Conservation (phyloP, 2,113 vertebrate species). For the Arenaria interpres region DNA sequence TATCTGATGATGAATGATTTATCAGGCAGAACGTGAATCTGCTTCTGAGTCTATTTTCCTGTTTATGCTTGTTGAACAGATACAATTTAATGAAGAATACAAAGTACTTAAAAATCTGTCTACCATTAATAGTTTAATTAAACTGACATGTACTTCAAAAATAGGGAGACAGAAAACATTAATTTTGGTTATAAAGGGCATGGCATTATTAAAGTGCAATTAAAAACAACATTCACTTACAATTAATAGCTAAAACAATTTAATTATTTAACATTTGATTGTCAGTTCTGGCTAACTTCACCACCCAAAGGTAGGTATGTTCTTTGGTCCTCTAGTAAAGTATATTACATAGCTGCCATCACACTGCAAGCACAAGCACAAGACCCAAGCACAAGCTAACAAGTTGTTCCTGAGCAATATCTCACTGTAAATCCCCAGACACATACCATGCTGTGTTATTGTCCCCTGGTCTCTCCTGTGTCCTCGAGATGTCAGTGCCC, state of each 20-base stretch:
- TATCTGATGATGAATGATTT: slow-evolving; percentile 72
- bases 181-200: slow-evolving; percentile 82
- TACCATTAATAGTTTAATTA: slow-evolving; percentile 85
- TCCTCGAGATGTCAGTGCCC: neutral
- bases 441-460: neutral
- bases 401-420: neutral
- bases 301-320: slow-evolving; percentile 35
- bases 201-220: slow-evolving; percentile 83
- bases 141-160: slow-evolving; percentile 81
- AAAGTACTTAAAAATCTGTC: slow-evolving; percentile 79
- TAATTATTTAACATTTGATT: slow-evolving; percentile 76
- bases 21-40: slow-evolving; percentile 70
- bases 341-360: neutral
- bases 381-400: neutral
- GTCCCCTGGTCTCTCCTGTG: neutral
- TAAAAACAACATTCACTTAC: slow-evolving; percentile 78
- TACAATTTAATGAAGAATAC: slow-evolving; percentile 79
- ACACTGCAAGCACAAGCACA: neutral
- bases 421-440: neutral
- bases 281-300: slow-evolving; percentile 71
- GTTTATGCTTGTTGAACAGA: slow-evolving; percentile 78
- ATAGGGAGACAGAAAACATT: slow-evolving; percentile 78
- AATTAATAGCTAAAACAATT: slow-evolving; percentile 78
- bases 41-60: slow-evolving; percentile 69
- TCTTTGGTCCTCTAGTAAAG: neutral